Evolutionary conservation across 2,888 invertebrate genomes (phyloP).

Genomic region (Pachycephus smyrnensis): DNA sequence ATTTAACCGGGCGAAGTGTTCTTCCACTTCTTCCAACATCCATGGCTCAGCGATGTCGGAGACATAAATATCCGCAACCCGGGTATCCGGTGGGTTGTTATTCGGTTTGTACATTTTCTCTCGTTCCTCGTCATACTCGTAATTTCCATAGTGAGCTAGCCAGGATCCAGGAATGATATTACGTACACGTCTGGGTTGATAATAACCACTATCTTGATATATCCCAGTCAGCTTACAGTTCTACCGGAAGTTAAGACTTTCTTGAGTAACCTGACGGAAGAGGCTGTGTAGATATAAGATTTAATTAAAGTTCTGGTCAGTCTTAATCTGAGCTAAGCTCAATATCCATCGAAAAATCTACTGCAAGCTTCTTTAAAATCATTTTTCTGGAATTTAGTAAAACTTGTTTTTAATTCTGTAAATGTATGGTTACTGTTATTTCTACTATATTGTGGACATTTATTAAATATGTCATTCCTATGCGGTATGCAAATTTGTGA

Average conservation of each 20-base stretch:
- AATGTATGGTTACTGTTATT: neutral
- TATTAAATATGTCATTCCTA: neutral
- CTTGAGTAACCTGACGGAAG: neutral
- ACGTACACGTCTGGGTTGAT: conserved; percentile 69
- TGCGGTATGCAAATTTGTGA: neutral
- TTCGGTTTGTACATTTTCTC: conserved; percentile 63
- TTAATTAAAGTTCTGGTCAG: neutral
- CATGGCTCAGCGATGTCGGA: conserved; percentile 47
- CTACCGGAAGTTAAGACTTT: conserved; percentile 27
- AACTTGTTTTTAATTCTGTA: neutral
- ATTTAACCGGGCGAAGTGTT: conserved; percentile 51
- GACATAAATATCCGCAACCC: neutral
- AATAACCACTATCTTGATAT: conserved; percentile 48
- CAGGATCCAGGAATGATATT: conserved; percentile 76
- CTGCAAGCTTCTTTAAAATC: neutral
- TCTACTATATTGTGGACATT: neutral
- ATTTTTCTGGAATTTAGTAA: neutral
- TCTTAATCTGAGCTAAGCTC: neutral
- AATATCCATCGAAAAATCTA: neutral
- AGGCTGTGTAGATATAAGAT: neutral
- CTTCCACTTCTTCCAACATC: conserved; percentile 59
- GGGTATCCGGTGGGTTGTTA: conserved; percentile 9
- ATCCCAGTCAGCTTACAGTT: conserved; percentile 43
- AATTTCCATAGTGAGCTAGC: conserved; percentile 72
- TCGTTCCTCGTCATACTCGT: conserved; percentile 73